Evolutionary conservation across 2,113 vertebrate genomes (phyloP), one percentile per base, ranked within the genome.

Genomic region (Epinephelus lanceolatus): DNA sequence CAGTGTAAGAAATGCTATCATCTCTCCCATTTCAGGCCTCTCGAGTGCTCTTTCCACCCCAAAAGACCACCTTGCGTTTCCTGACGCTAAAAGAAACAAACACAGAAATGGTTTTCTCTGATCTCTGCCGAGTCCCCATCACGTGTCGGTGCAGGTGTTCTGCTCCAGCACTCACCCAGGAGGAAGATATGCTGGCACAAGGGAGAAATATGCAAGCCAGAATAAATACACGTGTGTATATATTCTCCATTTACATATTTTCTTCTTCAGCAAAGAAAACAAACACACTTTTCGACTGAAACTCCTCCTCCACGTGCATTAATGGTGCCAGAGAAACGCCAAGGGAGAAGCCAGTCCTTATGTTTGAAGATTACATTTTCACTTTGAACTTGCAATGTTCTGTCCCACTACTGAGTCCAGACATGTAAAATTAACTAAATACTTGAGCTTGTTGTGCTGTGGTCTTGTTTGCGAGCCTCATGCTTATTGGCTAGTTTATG

Each of bases 131-230:
- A 69, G 27, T 72, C 53, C 23, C 51, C 30, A 11, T 84, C 88
- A 78, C 75, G 25, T 83, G 86, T 77, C 23, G 27, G 65, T 59
- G 84, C 85, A 88, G 84, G 87, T 88, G 87, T 66, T 81, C 60
- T 7, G 25, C 74, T 84, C 37, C 6, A 30, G 30, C 51, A 42
- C 65, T 79, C 9, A 14, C 56, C 80, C 75, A 17, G 45, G 47
- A 72, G 85, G 67, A 52, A 71, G 78, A 81, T 80, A 11, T 51
- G 65, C 74, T 69, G 68, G 81, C 88, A 76, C 71, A 21, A 19
- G 37, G 45, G 72, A 57, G 61, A 66, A 78, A 68, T 69, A 53
- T 69, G 73, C 81, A 80, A 75, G 73, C 83, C 86, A 88, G 76
- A 83, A 74, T 72, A 87, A 84, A 88, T 72, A 68, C 42, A 1